Evolutionary conservation across 2,888 invertebrate genomes (phyloP), one percentile per base, ranked within the genome.

Genomic region (Noctua fimbriata): DNA sequence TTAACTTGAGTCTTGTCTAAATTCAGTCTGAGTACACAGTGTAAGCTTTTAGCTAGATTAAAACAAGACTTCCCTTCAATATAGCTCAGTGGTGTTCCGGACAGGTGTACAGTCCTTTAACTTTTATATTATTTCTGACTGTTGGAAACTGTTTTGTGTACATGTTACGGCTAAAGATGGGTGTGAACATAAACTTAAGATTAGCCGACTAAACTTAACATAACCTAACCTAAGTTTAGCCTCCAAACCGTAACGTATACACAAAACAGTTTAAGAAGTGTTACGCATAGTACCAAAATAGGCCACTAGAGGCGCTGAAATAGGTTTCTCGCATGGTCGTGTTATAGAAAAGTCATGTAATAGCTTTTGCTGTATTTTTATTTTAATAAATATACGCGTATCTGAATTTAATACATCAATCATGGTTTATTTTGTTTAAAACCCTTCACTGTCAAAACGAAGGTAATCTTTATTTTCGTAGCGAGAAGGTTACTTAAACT

Each of bases 31-130:
- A 58, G 58, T 76, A 69, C 69, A 70, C 55, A 70, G 75, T 69
- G 55, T 73, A 63, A 14, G 86, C 88, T 88, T 79, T 89, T 86
- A 88, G 76, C 79, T 78, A 86, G 82, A 88, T 89, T 89, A 84
- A 88, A 89, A 84, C 69, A 80, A 84, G 74, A 47, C 63, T 73
- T 71, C 16, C 36, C 67, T 82, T 73, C 60, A 81, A 76, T 76
- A 80, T 79, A 65, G 81, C 76, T 84, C 69, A 63, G 76, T 60
- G 4, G 69, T 16, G 47, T 47, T 69, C 28, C 60, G 14, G 49
- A 67, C 69, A 49, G 14, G 52, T 41, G 21, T 67, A 67, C 44
- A 67, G 67, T 67, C 18, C 44, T 10, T 44, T n/a, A 18, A 44
- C 18, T 1, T 0, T 0, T 44, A 18, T 28, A 1, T 44, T 67